Evolutionary conservation across 1,140 invertebrate genomes (phyloP).

Genomic region (Leguminivora glycinivorella): DNA sequence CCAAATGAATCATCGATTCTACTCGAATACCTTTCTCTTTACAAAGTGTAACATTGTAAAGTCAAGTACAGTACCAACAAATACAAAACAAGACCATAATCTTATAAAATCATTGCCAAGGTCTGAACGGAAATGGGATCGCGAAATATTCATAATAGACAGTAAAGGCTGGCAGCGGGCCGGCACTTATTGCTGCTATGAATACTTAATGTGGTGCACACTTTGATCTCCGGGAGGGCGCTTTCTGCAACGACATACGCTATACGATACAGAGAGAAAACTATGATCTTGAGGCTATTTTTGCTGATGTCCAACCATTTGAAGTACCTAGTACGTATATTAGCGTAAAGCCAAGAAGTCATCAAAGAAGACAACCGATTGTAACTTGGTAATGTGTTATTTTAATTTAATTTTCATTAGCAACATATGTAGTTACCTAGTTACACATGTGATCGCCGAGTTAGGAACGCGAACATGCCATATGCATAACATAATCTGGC

Average conservation of each 20-base stretch:
- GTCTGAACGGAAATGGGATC: slow-evolving; percentile 12
- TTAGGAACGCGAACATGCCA: too few species aligned
- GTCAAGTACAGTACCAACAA: neutral
- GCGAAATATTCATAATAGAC: slow-evolving; percentile 27
- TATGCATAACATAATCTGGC: too few species aligned
- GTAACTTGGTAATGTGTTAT: too few species aligned
- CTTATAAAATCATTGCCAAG: slow-evolving; percentile 19
- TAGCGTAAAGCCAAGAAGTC: too few species aligned
- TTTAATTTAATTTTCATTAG: too few species aligned
- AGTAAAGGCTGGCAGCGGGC: slow-evolving; percentile 46
- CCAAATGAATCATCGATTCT: too few species aligned
- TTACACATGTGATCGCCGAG: too few species aligned
- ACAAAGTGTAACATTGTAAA: neutral
- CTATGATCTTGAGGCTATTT: neutral
- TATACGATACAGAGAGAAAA: neutral
- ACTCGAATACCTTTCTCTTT: neutral
- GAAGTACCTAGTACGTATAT: too few species aligned
- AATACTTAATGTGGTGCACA: slow-evolving; percentile 49
- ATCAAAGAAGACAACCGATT: too few species aligned
- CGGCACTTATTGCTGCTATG: slow-evolving; percentile 58
- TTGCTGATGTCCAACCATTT: neutral
- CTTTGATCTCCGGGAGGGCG: slow-evolving; percentile 16
- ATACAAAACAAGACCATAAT: neutral
- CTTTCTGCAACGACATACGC: neutral
- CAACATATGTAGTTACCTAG: too few species aligned